Conservation (phyloP, 2,888 invertebrate genomes). For the Tyria jacobaeae region DNA sequence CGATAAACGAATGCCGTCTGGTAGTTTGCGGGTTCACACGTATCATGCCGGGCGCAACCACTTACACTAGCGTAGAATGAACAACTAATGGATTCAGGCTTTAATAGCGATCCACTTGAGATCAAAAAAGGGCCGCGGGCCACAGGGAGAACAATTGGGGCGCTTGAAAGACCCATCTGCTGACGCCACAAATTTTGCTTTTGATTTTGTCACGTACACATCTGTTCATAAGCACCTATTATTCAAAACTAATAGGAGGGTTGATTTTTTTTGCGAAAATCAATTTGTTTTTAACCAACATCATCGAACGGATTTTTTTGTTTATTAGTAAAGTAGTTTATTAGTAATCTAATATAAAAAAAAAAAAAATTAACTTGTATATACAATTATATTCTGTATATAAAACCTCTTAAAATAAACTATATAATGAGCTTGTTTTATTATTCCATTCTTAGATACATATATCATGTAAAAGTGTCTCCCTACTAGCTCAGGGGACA, state of each 20-base stretch:
- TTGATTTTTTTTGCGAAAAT: constrained; percentile 14
- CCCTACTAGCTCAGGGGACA: too few species aligned
- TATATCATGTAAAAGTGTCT: too few species aligned
- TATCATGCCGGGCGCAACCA: constrained; percentile 49
- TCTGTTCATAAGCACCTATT: constrained; percentile 27
- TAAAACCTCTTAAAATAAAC: too few species aligned
- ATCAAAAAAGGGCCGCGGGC: constrained; percentile 59
- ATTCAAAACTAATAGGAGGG: constrained; percentile 19
- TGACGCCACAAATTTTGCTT: constrained; percentile 35
- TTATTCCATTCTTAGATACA: too few species aligned
- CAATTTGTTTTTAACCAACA: constrained; percentile 11
- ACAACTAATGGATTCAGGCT: constrained; percentile 64
- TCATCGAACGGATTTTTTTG: not conserved
- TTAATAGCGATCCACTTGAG: constrained; percentile 70
- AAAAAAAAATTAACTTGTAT: too few species aligned
- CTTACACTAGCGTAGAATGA: constrained; percentile 64
- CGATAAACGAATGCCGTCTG: constrained; percentile 30
- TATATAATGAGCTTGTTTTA: too few species aligned
- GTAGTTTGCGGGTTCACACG: constrained; percentile 42
- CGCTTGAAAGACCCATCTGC: constrained; percentile 48
- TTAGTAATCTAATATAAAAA: too few species aligned
- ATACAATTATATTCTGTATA: too few species aligned
- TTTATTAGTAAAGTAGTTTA: too few species aligned
- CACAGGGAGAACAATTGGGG: constrained; percentile 61
- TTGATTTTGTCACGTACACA: constrained; percentile 47